phyloP scores from a whole-genome alignment of 2,113 vertebrate species.

The Lates calcarifer region DNA sequence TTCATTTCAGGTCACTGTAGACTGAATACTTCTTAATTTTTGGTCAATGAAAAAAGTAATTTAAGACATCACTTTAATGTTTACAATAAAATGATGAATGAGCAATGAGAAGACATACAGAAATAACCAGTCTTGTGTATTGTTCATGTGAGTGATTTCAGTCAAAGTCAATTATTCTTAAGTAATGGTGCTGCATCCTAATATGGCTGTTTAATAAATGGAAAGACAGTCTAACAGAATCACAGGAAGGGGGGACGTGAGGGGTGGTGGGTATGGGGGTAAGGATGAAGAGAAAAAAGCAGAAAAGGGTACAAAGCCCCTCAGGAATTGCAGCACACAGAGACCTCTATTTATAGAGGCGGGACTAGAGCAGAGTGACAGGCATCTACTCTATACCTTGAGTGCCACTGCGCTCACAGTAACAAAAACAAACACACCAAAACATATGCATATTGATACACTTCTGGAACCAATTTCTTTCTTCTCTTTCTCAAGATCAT shows the following conservation, averaged over 20 bases:
- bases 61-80: not conserved
- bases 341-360: slow-evolving; percentile 81
- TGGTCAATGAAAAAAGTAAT: no score
- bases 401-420: slow-evolving; percentile 49
- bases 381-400: slow-evolving; percentile 65
- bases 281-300: slow-evolving; percentile 37
- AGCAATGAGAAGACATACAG: slow-evolving; percentile 7
- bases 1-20: not conserved
- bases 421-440: slow-evolving; percentile 62
- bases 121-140: slow-evolving; percentile 16
- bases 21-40: not conserved
- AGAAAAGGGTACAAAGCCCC: slow-evolving; percentile 64
- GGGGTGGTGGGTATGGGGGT: no score
- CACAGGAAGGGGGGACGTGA: slow-evolving; percentile 27
- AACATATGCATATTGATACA: slow-evolving; percentile 50
- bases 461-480: slow-evolving; percentile 40
- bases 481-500: not conserved
- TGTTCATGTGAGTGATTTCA: slow-evolving; percentile 20
- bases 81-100: not conserved
- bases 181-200: slow-evolving; percentile 50
- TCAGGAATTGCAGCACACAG: slow-evolving; percentile 62
- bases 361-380: slow-evolving; percentile 75
- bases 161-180: slow-evolving; percentile 47
- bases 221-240: slow-evolving; percentile 50
- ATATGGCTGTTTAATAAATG: slow-evolving; percentile 55